phyloP scores from a whole-genome alignment of 2,797 vertebrate species.

The Synaphobranchus kaupii region DNA sequence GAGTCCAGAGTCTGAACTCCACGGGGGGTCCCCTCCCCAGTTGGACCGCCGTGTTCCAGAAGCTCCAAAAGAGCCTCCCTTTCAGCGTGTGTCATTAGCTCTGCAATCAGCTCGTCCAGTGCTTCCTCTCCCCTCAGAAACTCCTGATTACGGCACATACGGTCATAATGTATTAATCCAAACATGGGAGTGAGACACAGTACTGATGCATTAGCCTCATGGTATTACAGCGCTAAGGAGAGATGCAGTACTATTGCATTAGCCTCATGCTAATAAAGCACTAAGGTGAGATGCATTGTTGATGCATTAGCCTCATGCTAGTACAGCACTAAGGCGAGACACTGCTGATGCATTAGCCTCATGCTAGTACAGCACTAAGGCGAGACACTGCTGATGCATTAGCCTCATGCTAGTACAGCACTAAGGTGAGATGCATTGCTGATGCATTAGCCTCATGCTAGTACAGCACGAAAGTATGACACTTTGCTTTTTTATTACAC shows the following conservation, averaged over 20 bases:
- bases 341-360: background rate
- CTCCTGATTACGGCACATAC: constrained; percentile 67
- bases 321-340: background rate
- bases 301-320: background rate
- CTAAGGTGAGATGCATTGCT: background rate
- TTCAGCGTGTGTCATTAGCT: constrained; percentile 74
- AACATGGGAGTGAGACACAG: background rate
- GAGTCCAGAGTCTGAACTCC: background rate
- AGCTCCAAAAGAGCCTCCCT: constrained; percentile 77
- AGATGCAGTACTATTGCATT: background rate
- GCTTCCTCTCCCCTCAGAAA: constrained; percentile 83
- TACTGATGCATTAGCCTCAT: background rate
- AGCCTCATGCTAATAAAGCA: background rate
- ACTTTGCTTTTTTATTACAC: too few relatives aligned
- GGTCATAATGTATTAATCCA: background rate
- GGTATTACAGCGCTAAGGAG: background rate
- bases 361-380: background rate
- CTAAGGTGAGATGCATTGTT: background rate
- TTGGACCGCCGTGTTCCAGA: constrained; percentile 61
- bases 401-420: background rate
- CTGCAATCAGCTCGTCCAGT: constrained; percentile 80
- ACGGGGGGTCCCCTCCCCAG: background rate
- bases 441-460: background rate
- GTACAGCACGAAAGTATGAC: too few relatives aligned
- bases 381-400: background rate